These are phyloP conservation scores for Amiota communis DNA, from an alignment of 2,888 invertebrate species.

Conservation along the genomic window DNA sequence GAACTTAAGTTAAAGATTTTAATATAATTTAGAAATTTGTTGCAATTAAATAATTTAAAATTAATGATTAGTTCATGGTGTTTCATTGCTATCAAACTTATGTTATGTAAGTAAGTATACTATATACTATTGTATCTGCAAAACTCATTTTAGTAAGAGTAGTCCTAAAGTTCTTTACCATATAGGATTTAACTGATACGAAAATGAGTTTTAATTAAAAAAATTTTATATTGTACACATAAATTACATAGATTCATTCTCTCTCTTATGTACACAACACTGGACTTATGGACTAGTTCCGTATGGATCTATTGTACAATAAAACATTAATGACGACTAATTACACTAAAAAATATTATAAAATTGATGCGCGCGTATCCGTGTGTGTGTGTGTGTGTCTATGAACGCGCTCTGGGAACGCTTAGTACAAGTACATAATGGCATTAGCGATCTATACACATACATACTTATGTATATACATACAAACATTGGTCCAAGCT, in stretches of 20 bases:
- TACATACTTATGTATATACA: not conserved
- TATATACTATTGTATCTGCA: not conserved
- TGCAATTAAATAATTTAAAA: conserved; percentile 19
- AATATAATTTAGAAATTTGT: conserved; percentile 1
- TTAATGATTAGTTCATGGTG: conserved; percentile 11
- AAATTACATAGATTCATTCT: too few species aligned
- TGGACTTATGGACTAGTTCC: conserved; percentile 18
- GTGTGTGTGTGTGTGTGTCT: not conserved
- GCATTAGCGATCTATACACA: conserved; percentile 24
- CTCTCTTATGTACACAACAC: conserved; percentile 12
- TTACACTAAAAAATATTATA: conserved; percentile 12
- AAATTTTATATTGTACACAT: too few species aligned
- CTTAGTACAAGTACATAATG: not conserved
- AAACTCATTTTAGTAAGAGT: conserved; percentile 13
- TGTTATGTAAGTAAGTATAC: not conserved
- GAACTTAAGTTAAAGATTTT: not conserved
- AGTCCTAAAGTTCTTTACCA: not conserved
- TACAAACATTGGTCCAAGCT: conserved; percentile 26
- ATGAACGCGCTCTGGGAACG: not conserved
- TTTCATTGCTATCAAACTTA: not conserved
- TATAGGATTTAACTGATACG: not conserved
- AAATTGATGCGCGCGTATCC: not conserved
- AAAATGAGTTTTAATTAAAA: not conserved
- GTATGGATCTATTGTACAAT: too few species aligned
- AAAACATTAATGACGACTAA: conserved; percentile 4